Evolutionary conservation across 2,797 vertebrate species (phyloP), one percentile per base, ranked within the genome.

Genomic region (Clamator glandarius): DNA sequence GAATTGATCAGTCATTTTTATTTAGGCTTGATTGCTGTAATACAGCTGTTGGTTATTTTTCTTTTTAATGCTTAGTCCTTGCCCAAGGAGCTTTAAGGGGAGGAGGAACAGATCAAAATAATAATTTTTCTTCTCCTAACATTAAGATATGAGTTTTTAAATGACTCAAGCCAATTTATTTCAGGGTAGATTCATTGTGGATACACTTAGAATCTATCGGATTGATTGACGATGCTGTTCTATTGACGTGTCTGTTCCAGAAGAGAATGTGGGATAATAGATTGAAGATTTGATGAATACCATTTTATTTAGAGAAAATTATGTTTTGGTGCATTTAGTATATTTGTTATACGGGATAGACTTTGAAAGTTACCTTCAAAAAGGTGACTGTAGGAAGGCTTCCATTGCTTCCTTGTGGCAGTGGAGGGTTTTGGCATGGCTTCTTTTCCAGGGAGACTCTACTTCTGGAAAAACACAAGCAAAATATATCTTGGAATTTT

Each of bases 321-420:
- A 62, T 84, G 14, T 93, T 91, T 90, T 89, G 64, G 16, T 58
- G 69, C 44, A 68, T 89, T 92, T 93, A 62, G 24, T 76, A 4
- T 73, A 62, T 94, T 83, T 89, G 58, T 80, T 87, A 66, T 78
- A 26, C 39, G 50, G 39, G 29, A 80, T 83, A 75, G 36, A 75
- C 72, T 83, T 87, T 89, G 84, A 92, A 95, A 95, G 84, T 94
- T 94, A 91, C 61, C 54, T 93, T 95, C 68, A 89, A 33, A 90
- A 81, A 80, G 75, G 14, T 62, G 57, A 44, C 39, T 61, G 9
- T 57, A 42, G 25, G 46, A 78, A 85, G 54, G 51, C 58, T 92
- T 95, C 61, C 12, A 29, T 50, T 66, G 39, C n/a, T 68, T 10
- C 36, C 21, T 82, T 76, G 44, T 92, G 87, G 44, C 31, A 84